Conservation (phyloP, 2,113 vertebrate genomes). For the Dipodomys stephensi region DNA sequence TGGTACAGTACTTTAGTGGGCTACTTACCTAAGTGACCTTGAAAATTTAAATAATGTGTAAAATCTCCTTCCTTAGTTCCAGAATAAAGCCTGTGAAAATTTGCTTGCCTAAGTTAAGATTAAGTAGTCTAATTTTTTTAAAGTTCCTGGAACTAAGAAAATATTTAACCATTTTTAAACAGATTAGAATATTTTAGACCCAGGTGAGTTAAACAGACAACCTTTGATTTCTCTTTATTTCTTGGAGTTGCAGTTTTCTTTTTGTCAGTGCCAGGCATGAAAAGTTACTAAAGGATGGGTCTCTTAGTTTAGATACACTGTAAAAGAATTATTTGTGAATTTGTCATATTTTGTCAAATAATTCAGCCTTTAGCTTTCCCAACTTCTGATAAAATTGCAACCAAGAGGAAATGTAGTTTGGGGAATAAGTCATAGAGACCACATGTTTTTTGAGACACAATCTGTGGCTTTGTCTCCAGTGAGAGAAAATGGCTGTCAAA, state of each 20-base stretch:
- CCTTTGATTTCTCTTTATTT: conserved; percentile 39
- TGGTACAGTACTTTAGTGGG: neutral
- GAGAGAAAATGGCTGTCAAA: conserved; percentile 77
- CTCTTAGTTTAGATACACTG: conserved; percentile 76
- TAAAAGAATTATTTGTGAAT: conserved; percentile 63
- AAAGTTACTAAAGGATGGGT: conserved; percentile 55
- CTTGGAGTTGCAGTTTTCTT: neutral
- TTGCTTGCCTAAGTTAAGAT: neutral
- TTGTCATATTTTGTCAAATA: conserved; percentile 61
- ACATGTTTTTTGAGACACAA: conserved; percentile 72
- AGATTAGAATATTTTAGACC: neutral
- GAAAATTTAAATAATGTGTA: neutral
- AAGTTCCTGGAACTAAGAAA: neutral
- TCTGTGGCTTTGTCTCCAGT: conserved; percentile 73
- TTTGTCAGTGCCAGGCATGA: neutral
- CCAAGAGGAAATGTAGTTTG: conserved; percentile 76
- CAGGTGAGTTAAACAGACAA: conserved; percentile 22
- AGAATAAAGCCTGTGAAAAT: neutral
- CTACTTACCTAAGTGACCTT: neutral
- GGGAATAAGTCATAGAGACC: conserved; percentile 75
- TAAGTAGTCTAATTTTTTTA: neutral
- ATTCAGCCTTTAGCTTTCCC: conserved; percentile 73
- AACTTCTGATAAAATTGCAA: conserved; percentile 77
- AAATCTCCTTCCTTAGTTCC: neutral
- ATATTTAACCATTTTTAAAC: neutral